Conservation (phyloP, 1,140 invertebrate genomes). For the Scaptodrosophila lebanonensis region DNA sequence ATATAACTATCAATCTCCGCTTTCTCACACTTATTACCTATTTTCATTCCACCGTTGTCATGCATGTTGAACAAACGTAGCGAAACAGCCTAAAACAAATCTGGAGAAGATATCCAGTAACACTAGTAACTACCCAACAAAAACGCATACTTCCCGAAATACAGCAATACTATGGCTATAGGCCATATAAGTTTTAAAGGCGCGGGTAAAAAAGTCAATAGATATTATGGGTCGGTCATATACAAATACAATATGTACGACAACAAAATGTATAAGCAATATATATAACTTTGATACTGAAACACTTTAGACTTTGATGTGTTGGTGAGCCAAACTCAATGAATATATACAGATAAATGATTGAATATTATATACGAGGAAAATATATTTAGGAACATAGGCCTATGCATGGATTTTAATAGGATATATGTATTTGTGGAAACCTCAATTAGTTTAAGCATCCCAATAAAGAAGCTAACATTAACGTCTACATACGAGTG, state of each 20-base stretch:
- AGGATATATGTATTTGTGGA: background rate
- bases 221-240: conserved; percentile 26
- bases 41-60: background rate
- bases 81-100: conserved; percentile 9
- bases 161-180: too few relatives aligned
- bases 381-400: conserved; percentile 10
- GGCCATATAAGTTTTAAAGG: background rate
- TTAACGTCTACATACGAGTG: conserved; percentile 45
- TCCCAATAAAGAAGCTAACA: conserved; percentile 30
- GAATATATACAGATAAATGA: conserved; percentile 2
- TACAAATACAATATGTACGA: conserved; percentile 1
- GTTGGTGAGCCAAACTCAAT: conserved; percentile 5
- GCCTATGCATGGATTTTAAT: conserved; percentile 12
- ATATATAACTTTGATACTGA: conserved; percentile 22
- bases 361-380: conserved; percentile 1
- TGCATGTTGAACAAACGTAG: conserved; percentile 26
- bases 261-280: conserved; percentile 29
- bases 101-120: conserved; percentile 37
- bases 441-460: too few relatives aligned
- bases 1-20: conserved; percentile 32
- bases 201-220: conserved; percentile 22
- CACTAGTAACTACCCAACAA: conserved; percentile 35
- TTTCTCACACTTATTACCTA: background rate
- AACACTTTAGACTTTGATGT: conserved; percentile 5
- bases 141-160: too few relatives aligned